A percentile compares a stretch with the other conserved stretches of the same genome.
These are phyloP conservation scores for Lytechinus pictus DNA, from an alignment of 35 echinoderm and acorn worm species.

Conservation along the genomic window DNA sequence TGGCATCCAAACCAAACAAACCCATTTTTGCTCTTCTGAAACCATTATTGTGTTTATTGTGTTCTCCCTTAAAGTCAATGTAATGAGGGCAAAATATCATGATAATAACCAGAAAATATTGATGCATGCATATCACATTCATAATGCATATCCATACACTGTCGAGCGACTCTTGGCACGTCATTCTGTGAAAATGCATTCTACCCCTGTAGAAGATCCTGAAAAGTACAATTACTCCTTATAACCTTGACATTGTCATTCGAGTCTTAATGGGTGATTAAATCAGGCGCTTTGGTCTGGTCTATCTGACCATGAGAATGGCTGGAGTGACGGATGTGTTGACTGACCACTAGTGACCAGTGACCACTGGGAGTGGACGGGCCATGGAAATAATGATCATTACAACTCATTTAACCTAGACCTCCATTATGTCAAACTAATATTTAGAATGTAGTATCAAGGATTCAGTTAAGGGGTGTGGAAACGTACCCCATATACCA, in stretches of 20 bases:
- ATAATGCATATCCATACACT: too few relatives aligned
- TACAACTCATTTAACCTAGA: background rate
- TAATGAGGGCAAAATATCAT: too few relatives aligned
- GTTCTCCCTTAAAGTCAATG: too few relatives aligned
- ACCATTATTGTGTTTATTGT: too few relatives aligned
- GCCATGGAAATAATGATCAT: background rate
- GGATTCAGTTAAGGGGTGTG: background rate
- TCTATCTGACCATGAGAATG: background rate
- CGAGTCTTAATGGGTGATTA: background rate
- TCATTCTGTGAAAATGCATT: background rate
- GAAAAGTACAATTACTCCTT: slow-evolving; percentile 4
- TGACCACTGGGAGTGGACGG: background rate
- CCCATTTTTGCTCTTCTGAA: too few relatives aligned
- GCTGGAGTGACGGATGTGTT: background rate
- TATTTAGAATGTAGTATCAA: background rate
- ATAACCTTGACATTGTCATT: background rate
- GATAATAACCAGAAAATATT: too few relatives aligned
- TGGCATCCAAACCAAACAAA: too few relatives aligned
- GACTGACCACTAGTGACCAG: background rate
- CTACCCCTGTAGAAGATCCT: background rate
- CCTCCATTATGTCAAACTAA: background rate
- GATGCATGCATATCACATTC: too few relatives aligned
- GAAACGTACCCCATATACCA: background rate
- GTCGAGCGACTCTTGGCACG: background rate
- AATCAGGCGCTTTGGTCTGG: slow-evolving; percentile 7